Evolutionary conservation across 2,888 invertebrate species (phyloP).

Genomic region (Ernsta delagoae): DNA sequence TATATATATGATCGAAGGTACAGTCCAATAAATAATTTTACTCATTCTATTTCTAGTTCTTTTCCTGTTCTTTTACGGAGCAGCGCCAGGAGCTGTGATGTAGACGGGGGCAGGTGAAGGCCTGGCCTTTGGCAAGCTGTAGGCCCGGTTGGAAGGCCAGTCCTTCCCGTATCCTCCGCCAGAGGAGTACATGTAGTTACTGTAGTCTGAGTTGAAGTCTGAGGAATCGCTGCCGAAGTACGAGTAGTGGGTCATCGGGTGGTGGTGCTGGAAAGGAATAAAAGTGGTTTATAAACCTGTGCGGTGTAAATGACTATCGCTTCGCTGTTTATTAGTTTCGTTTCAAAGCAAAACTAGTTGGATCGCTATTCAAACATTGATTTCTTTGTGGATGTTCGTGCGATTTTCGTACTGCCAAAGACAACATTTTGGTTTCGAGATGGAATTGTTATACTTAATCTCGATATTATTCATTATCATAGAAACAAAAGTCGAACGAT

Average conservation of each 20-base stretch:
- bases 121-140: slow-evolving; percentile 65
- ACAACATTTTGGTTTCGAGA: no score
- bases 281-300: not conserved
- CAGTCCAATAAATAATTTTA: not conserved
- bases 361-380: no score
- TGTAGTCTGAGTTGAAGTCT: slow-evolving; percentile 73
- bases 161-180: slow-evolving; percentile 74
- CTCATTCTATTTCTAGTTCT: no score
- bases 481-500: no score
- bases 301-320: not conserved
- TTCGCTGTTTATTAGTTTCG: no score
- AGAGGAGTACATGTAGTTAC: slow-evolving; percentile 69
- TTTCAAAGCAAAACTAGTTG: no score
- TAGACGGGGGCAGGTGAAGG: slow-evolving; percentile 66
- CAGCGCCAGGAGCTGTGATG: slow-evolving; percentile 71
- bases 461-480: no score
- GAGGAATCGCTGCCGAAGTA: slow-evolving; percentile 70
- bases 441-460: no score
- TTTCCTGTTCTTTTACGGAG: slow-evolving; percentile 48
- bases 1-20: no score
- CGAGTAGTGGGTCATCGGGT: slow-evolving; percentile 68
- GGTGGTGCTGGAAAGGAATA: slow-evolving; percentile 61
- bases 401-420: no score
- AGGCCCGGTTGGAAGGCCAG: slow-evolving; percentile 79
- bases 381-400: no score